Base-by-base conservation (phyloP, 2,888 invertebrate species). In the Chymomyza procnemis region DNA sequence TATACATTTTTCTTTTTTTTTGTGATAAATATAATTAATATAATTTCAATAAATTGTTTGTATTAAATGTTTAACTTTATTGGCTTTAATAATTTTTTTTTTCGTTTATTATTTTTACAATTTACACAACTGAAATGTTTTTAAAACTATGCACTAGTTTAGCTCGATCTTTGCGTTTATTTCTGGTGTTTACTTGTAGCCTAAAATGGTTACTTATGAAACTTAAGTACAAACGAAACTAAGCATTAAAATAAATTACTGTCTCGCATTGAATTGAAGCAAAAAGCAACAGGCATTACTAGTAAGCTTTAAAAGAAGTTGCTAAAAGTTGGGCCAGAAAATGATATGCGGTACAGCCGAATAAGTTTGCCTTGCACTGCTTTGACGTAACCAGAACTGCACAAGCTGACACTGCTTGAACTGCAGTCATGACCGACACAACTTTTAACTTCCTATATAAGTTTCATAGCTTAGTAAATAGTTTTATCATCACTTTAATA, bases 41-140 rank as follows among this genome's bases (percentile, higher is more conserved):
- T 54, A 54, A 54, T 54, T 54, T 21, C 54, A 54, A 54, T 54
- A 54, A 54, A 54, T 54, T 21, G 54, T 54, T 58, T 73, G 67
- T 62, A 70, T 79, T 79, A 75, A 88, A 88, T 84, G 88, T 84
- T 88, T 88, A 84, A 84, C 88, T 84, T 84, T 84, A 87, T 80
- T 77, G 72, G 74, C 66, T 68, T 73, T 72, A 71, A 87, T 48
- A 46, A 55, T n/a, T 57, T 57, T 46, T 26, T 46, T 57, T 57
- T 34, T 26, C 30, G 1, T 8, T 26, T 41, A 46, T 52, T 9
- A 72, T 76, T 73, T 47, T 58, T 21, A 52, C 19, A 22, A 61
- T 63, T 64, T 69, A 61, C 61, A 61, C 48, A 61, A 61, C 52
- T 26, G 34, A 61, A 26, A 52, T 61, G 30, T 52, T 62, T 54